Percentiles rank a stretch among this genome's conserved stretches.
Conservation (phyloP, 2,797 vertebrate species). For the Novumbra hubbsi region DNA sequence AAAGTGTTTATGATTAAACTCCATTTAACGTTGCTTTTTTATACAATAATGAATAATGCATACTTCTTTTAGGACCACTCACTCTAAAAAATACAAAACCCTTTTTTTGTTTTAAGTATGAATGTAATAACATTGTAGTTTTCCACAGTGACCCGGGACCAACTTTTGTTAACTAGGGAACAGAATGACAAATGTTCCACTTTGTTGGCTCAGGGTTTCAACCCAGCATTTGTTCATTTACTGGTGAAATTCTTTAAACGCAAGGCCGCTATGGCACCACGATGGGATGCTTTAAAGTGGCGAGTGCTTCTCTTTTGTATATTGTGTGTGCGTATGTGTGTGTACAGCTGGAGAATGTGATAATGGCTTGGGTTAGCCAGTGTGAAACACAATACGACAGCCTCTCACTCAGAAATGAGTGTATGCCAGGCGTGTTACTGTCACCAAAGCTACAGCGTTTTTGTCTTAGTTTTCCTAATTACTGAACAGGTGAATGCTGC, state of each 20-base stretch:
- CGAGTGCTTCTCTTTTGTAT: background rate
- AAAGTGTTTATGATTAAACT: background rate
- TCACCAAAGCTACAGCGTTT: slow-evolving; percentile 48
- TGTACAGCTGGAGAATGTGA: slow-evolving; percentile 62
- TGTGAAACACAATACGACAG: slow-evolving; percentile 74
- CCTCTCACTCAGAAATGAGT: slow-evolving; percentile 64
- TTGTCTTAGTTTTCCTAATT: slow-evolving; percentile 35
- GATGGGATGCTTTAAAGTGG: background rate
- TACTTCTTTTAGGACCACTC: background rate
- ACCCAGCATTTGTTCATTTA: too few relatives aligned
- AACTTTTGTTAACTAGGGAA: too few relatives aligned
- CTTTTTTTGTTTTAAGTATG: too few relatives aligned
- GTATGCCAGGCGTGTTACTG: slow-evolving; percentile 52
- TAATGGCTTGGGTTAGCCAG: slow-evolving; percentile 70
- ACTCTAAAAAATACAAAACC: too few relatives aligned
- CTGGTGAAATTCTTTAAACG: too few relatives aligned
- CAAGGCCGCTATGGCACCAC: too few relatives aligned
- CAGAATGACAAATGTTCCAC: too few relatives aligned
- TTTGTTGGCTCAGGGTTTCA: too few relatives aligned
- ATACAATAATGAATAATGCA: background rate
- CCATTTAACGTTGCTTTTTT: background rate
- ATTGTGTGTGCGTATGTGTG: background rate
- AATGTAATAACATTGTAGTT: too few relatives aligned
- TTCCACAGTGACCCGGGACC: too few relatives aligned
- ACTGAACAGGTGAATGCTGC: slow-evolving; percentile 37